Conservation (phyloP, 2,113 vertebrate species). For the human region DNA sequence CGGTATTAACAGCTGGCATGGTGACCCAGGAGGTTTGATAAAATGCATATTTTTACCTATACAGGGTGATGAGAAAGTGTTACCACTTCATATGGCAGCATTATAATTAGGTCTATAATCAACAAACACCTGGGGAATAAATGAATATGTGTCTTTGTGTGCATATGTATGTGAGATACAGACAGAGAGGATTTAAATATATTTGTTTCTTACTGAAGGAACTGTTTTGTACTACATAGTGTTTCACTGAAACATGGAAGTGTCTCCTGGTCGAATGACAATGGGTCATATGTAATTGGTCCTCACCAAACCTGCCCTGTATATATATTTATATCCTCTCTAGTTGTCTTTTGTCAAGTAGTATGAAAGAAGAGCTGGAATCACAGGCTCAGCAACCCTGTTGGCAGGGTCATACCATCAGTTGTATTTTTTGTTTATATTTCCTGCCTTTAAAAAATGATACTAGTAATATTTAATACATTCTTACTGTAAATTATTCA, state of each 20-base stretch:
- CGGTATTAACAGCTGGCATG: background rate
- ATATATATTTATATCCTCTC: background rate
- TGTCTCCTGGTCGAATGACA: background rate
- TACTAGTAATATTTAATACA: background rate
- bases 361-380: background rate
- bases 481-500: background rate
- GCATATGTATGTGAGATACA: background rate
- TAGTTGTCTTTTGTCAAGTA: background rate
- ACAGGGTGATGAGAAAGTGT: background rate
- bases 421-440: background rate
- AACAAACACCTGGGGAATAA: constrained; percentile 10
- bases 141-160: background rate
- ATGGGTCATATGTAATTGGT: background rate
- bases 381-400: background rate
- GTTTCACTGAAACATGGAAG: background rate
- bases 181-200: background rate
- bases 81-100: background rate
- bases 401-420: background rate
- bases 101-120: constrained; percentile 14
- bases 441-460: background rate
- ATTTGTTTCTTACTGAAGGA: background rate
- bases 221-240: background rate
- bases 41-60: constrained; percentile 55
- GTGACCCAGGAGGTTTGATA: constrained; percentile 63
- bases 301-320: background rate